Conservation (phyloP, 1,140 invertebrate species). For the Onthophagus taurus region DNA sequence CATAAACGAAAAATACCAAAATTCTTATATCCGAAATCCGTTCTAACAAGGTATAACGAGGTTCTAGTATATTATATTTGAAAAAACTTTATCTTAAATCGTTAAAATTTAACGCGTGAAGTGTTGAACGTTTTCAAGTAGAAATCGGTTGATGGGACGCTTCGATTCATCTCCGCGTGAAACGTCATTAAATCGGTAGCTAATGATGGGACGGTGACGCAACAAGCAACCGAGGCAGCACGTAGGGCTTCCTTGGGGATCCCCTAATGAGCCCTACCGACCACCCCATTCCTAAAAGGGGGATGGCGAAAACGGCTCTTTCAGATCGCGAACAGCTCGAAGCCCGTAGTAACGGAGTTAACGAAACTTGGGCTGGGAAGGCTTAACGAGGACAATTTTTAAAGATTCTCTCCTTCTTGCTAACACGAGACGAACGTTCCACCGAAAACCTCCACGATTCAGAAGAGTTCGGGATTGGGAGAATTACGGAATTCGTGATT, state of each 20-base stretch:
- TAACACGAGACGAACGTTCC: conserved; percentile 7
- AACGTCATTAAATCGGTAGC: conserved; percentile 36
- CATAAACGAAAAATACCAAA: too few relatives aligned
- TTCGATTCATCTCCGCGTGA: conserved; percentile 31
- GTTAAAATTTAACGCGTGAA: too few relatives aligned
- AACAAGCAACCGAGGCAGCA: conserved; percentile 14
- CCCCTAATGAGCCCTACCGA: conserved; percentile 7
- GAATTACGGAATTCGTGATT: conserved; percentile 13
- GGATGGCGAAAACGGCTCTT: neutral
- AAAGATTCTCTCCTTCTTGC: conserved; percentile 4
- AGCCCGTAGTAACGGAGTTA: conserved; percentile 14
- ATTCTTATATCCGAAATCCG: too few relatives aligned
- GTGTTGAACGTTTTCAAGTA: too few relatives aligned
- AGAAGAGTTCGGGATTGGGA: too few relatives aligned
- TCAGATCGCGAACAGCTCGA: too few relatives aligned
- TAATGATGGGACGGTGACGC: conserved; percentile 26
- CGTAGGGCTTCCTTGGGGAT: conserved; percentile 12
- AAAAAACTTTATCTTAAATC: too few relatives aligned
- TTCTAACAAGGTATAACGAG: too few relatives aligned
- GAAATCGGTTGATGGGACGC: conserved; percentile 13
- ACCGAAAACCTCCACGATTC: too few relatives aligned
- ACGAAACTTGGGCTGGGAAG: conserved; percentile 13
- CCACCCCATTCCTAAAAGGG: neutral
- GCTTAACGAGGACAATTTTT: conserved; percentile 25
- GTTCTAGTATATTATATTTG: too few relatives aligned